Percentiles rank a stretch among this genome's conserved stretches.
Conservation (phyloP, 1,140 invertebrate genomes). For the Cydia strobilella region DNA sequence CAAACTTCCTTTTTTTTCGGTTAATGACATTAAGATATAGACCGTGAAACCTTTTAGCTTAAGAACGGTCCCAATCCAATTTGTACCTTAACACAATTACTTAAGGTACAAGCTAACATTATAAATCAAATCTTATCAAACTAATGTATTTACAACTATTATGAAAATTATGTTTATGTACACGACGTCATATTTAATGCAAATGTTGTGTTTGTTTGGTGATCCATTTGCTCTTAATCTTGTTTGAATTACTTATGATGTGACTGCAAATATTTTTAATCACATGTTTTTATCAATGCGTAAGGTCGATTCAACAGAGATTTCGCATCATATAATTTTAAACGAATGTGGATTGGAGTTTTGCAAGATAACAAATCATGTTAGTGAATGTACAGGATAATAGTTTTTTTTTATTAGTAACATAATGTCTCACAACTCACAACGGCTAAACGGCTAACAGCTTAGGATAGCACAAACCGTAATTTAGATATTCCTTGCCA, state of each 20-base stretch:
- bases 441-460: too few relatives aligned
- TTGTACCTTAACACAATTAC: neutral
- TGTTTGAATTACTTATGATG: neutral
- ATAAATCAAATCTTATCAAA: neutral
- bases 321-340: too few relatives aligned
- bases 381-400: too few relatives aligned
- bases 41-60: neutral
- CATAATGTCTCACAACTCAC: too few relatives aligned
- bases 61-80: neutral
- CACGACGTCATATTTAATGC: neutral
- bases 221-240: neutral
- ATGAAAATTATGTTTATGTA: neutral
- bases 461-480: too few relatives aligned
- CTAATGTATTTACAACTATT: neutral
- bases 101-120: neutral
- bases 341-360: too few relatives aligned
- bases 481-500: too few relatives aligned
- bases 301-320: too few relatives aligned
- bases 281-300: too few relatives aligned
- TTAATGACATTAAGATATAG: neutral
- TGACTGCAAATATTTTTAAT: neutral
- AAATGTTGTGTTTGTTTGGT: slow-evolving; percentile 28
- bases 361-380: too few relatives aligned
- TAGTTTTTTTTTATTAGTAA: too few relatives aligned
- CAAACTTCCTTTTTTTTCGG: neutral